These are phyloP conservation scores for Phalanger gymnotis DNA, from an alignment of 2,797 vertebrate species.

Conservation along the genomic window DNA sequence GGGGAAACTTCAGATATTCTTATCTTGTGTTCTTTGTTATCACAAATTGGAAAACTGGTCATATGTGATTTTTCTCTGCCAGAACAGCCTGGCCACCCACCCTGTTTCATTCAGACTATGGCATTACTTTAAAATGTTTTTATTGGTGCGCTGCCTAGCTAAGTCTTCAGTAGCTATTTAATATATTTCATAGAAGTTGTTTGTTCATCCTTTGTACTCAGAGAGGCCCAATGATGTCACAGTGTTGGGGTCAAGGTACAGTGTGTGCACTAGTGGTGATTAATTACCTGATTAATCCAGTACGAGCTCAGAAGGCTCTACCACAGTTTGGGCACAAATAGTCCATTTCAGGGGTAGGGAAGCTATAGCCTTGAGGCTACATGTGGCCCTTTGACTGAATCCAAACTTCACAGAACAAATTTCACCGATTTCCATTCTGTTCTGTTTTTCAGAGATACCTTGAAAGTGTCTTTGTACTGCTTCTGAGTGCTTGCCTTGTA, in stretches of 20 bases:
- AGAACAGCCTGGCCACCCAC: not conserved
- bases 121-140: not conserved
- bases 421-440: no score
- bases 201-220: not conserved
- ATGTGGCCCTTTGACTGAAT: no score
- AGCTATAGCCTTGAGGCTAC: no score
- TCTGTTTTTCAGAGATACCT: not conserved
- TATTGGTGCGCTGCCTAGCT: not conserved
- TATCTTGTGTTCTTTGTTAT: not conserved
- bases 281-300: not conserved
- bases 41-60: not conserved
- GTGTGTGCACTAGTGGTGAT: not conserved
- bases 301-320: not conserved
- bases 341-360: not conserved
- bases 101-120: not conserved
- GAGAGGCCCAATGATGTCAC: not conserved
- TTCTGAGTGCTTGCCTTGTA: not conserved
- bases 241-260: not conserved
- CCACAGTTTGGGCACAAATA: not conserved
- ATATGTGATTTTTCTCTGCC: not conserved
- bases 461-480: not conserved
- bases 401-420: no score
- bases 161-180: not conserved
- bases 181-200: not conserved
- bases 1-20: not conserved